These are phyloP conservation scores for Macroglossus sobrinus DNA, from an alignment of 2,113 vertebrate genomes.

Conservation along the genomic window DNA sequence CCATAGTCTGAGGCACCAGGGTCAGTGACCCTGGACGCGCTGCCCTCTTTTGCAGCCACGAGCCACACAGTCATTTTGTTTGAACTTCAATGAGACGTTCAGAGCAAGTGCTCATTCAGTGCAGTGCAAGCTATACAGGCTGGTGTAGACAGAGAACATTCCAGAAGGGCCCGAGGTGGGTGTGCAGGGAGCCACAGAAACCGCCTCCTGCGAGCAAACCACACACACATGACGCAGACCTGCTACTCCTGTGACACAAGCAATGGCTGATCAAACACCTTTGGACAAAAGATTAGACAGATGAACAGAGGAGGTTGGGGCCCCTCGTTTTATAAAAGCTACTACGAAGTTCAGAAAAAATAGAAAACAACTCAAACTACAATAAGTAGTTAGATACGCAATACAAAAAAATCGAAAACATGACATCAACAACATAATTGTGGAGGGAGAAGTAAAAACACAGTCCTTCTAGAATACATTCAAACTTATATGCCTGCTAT, in stretches of 20 bases:
- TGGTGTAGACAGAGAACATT: not conserved
- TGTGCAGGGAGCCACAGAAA: not conserved
- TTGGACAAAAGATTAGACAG: not conserved
- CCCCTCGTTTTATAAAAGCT: not conserved
- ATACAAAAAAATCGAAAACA: not conserved
- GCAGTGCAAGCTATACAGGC: not conserved
- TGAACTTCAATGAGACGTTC: not conserved
- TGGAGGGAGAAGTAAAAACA: not conserved
- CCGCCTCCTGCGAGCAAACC: not conserved
- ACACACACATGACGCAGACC: not conserved
- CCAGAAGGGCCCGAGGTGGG: not conserved
- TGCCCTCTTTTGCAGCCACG: accelerated
- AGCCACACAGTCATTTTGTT: not conserved
- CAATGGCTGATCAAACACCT: not conserved
- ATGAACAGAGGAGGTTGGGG: not conserved
- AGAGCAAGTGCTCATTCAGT: not conserved
- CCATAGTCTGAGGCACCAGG: accelerated
- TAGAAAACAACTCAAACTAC: not conserved
- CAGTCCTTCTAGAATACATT: not conserved
- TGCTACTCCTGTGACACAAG: not conserved
- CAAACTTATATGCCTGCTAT: not conserved
- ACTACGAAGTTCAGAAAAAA: not conserved
- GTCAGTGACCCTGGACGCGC: not conserved
- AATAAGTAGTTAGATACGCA: not conserved
- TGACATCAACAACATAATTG: not conserved